These are phyloP conservation scores for Spodoptera litura DNA, from an alignment of 1,140 invertebrate species.

Conservation along the genomic window DNA sequence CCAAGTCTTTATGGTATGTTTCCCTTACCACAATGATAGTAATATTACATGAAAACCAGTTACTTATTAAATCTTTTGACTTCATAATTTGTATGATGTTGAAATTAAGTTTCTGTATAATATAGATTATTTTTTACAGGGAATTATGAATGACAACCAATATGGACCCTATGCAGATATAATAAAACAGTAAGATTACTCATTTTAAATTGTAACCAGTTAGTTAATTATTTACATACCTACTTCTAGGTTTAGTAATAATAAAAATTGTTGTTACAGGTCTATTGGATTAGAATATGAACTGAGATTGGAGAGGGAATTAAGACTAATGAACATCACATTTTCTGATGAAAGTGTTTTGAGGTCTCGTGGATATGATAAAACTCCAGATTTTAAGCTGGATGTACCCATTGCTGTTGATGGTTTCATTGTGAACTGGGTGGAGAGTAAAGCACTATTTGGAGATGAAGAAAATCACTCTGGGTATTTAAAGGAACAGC, in stretches of 20 bases:
- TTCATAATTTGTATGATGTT: too few species aligned
- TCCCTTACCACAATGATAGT: too few species aligned
- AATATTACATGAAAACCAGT: too few species aligned
- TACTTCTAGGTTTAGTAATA: neutral
- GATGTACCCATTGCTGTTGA: slow-evolving; percentile 95
- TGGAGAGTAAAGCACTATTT: slow-evolving; percentile 98
- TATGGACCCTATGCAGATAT: slow-evolving; percentile 92
- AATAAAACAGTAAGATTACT: slow-evolving; percentile 87
- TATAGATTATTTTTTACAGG: slow-evolving; percentile 75
- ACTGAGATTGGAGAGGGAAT: slow-evolving; percentile 78
- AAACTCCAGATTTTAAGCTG: slow-evolving; percentile 97
- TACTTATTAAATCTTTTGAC: too few species aligned
- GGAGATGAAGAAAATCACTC: slow-evolving; percentile 94
- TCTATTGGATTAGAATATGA: slow-evolving; percentile 85
- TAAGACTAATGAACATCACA: slow-evolving; percentile 80
- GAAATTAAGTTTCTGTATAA: too few species aligned
- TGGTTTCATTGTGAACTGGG: slow-evolving; percentile 96
- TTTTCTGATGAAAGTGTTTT: slow-evolving; percentile 94
- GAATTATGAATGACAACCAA: slow-evolving; percentile 90
- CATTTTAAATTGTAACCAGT: neutral
- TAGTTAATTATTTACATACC: neutral
- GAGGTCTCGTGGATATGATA: slow-evolving; percentile 94
- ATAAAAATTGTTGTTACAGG: slow-evolving; percentile 63
- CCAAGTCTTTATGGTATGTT: slow-evolving; percentile 91
- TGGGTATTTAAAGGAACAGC: slow-evolving; percentile 95